Conservation (phyloP, 2,888 invertebrate species). For the Cerceris rybyensis region DNA sequence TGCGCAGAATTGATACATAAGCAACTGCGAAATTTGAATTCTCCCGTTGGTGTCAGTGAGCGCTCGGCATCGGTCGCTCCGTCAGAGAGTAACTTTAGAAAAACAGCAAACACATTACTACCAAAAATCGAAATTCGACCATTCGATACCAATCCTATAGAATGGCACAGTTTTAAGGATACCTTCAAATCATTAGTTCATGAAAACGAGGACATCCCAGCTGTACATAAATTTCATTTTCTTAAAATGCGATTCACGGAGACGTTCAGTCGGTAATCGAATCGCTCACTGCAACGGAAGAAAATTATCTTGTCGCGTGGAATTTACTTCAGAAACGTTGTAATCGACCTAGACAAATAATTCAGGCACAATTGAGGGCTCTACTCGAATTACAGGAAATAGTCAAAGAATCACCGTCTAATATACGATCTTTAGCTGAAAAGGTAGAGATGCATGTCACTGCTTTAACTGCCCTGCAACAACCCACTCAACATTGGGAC, state of each 20-base stretch:
- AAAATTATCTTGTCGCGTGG: neutral
- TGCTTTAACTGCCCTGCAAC: neutral
- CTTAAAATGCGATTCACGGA: neutral
- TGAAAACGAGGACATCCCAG: no score
- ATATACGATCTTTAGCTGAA: neutral
- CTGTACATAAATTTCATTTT: neutral
- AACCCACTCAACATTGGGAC: neutral
- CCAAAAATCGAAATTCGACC: no score
- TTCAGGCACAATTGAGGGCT: neutral
- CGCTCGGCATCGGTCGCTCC: no score
- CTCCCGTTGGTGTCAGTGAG: no score
- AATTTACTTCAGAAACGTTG: neutral
- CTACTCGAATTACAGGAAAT: neutral
- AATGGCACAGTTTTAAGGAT: no score
- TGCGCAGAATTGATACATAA: no score
- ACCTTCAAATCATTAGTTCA: no score
- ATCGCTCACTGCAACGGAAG: neutral
- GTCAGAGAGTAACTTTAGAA: no score
- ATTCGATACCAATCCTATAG: no score
- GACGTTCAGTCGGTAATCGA: neutral
- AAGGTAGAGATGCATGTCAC: neutral
- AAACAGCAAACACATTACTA: no score
- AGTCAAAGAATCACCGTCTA: neutral
- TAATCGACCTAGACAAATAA: neutral
- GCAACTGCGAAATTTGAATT: no score